Evolutionary conservation across 2,113 vertebrate genomes (phyloP).

Genomic region (Ivindomyrus marchei): DNA sequence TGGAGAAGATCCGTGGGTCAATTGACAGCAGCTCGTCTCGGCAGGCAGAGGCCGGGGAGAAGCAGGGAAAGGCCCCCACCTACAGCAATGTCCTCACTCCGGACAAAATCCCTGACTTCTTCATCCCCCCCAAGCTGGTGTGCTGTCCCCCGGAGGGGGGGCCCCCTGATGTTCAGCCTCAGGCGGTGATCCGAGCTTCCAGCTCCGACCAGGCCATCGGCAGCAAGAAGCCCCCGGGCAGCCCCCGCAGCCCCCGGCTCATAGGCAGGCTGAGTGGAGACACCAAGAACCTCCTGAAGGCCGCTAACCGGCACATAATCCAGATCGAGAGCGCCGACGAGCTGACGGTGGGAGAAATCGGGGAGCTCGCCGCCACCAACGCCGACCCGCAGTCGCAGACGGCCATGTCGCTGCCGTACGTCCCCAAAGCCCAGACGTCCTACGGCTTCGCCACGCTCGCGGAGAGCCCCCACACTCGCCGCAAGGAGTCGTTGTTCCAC

Average conservation of each 20-base stretch:
- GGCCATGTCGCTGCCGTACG: slow-evolving; percentile 82
- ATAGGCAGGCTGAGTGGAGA: slow-evolving; percentile 68
- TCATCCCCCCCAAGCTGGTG: slow-evolving; percentile 87
- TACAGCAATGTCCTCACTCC: slow-evolving; percentile 95
- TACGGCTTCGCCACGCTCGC: slow-evolving; percentile 87
- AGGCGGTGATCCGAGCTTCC: slow-evolving; percentile 53
- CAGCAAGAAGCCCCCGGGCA: slow-evolving; percentile 58
- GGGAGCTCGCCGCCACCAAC: slow-evolving; percentile 51
- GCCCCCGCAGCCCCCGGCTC: slow-evolving; percentile 61
- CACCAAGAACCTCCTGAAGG: slow-evolving; percentile 71
- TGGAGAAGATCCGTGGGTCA: slow-evolving; percentile 84
- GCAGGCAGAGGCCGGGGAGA: slow-evolving; percentile 60
- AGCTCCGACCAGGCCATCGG: slow-evolving; percentile 69
- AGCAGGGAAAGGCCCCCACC: slow-evolving; percentile 54
- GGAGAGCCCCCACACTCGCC: slow-evolving; percentile 90
- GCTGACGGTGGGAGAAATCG: slow-evolving; percentile 51
- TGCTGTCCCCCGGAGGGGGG: slow-evolving; percentile 66
- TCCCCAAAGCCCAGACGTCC: slow-evolving; percentile 89
- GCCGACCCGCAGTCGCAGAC: slow-evolving; percentile 80
- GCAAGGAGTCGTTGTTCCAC: slow-evolving; percentile 91
- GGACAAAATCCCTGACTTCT: slow-evolving; percentile 94
- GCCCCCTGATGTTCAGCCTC: slow-evolving; percentile 46
- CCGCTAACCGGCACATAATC: slow-evolving; percentile 82
- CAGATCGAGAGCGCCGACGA: slow-evolving; percentile 91
- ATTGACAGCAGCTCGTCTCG: slow-evolving; percentile 69